Conservation (phyloP, 2,888 invertebrate genomes). For the Frankliniella intonsa region DNA sequence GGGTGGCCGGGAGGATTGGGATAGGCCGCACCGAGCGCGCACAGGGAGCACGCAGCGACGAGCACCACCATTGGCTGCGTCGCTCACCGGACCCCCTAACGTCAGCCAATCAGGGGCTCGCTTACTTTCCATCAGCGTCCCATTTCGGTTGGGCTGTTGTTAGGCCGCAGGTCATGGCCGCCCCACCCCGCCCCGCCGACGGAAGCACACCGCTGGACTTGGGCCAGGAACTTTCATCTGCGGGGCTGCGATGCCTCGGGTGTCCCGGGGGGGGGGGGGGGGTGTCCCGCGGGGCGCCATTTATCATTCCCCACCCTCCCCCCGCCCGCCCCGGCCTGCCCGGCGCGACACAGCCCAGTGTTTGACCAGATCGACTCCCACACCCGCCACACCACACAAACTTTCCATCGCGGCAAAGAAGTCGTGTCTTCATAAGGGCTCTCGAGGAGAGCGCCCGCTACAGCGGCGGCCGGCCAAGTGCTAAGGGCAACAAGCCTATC, state of each 20-base stretch:
- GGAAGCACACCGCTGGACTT: background rate
- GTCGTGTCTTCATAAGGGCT: too few relatives aligned
- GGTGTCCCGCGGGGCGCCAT: background rate
- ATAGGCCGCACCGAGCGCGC: background rate
- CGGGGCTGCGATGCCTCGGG: background rate
- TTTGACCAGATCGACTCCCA: background rate
- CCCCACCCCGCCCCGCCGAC: too few relatives aligned
- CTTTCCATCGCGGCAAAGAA: background rate
- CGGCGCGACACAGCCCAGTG: background rate
- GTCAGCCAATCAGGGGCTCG: background rate
- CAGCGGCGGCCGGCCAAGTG: too few relatives aligned
- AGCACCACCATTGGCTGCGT: background rate
- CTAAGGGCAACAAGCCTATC: too few relatives aligned
- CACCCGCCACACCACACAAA: background rate
- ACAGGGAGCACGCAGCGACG: background rate
- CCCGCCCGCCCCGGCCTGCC: background rate
- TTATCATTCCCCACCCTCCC: background rate
- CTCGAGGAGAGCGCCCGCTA: too few relatives aligned
- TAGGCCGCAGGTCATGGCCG: background rate
- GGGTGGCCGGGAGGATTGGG: background rate
- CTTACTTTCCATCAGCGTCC: background rate
- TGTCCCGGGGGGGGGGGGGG: background rate
- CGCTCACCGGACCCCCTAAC: background rate
- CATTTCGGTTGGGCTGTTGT: background rate
- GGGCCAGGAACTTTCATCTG: constrained; percentile 22